phyloP scores from a whole-genome alignment of 2,113 vertebrate genomes.

The Rhinopithecus roxellana region DNA sequence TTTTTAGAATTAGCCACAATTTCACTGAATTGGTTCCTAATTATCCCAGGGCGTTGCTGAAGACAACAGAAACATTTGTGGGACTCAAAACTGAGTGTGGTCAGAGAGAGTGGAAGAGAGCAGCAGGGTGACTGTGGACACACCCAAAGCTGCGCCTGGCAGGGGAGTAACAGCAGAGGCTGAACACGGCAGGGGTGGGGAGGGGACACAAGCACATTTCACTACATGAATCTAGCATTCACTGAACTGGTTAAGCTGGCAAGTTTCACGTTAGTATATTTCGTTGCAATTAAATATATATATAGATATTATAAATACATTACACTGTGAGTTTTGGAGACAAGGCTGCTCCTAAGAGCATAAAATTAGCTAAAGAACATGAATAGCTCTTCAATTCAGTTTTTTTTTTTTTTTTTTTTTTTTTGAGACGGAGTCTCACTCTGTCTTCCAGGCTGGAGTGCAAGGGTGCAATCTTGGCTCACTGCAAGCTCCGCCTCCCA shows the following conservation, averaged over 20 bases:
- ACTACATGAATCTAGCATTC: not conserved
- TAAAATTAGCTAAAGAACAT: fast-evolving
- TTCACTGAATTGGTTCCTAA: not conserved
- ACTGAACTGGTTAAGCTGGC: not conserved
- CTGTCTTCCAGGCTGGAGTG: no score
- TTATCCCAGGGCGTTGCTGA: not conserved
- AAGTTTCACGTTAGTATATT: fast-evolving
- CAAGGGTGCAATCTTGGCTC: no score
- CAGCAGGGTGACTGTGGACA: no score
- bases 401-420: no score
- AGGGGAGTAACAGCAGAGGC: not conserved
- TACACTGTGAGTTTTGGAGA: not conserved
- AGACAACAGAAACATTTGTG: not conserved
- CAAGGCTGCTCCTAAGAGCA: not conserved
- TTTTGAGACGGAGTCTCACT: no score
- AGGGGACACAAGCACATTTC: not conserved
- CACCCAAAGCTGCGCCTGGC: not conserved
- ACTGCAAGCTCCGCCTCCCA: no score
- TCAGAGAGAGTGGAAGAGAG: not conserved
- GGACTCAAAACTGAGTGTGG: not conserved
- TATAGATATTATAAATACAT: not conserved
- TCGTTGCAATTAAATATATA: not conserved
- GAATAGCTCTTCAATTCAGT: not conserved
- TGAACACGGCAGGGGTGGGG: fast-evolving
- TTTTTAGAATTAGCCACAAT: not conserved